phyloP scores from a whole-genome alignment of 2,888 invertebrate genomes.

The Holacanthella duospinosa region DNA sequence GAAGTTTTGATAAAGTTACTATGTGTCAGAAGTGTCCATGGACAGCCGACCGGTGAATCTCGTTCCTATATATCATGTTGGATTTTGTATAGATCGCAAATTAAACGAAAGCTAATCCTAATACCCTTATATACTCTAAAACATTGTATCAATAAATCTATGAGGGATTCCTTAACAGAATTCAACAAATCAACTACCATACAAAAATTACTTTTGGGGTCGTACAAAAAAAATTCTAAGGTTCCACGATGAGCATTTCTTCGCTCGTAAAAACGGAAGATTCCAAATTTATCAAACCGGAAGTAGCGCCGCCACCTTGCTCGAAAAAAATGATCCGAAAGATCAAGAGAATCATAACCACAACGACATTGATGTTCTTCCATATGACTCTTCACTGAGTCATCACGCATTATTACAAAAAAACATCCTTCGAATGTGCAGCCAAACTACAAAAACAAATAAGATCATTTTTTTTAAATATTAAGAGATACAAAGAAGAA shows the following conservation, averaged over 20 bases:
- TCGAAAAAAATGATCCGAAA: neutral
- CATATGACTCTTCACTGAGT: neutral
- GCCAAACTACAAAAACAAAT: neutral
- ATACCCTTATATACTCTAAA: neutral
- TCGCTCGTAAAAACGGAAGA: neutral
- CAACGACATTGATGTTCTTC: neutral
- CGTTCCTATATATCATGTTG: neutral
- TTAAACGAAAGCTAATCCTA: neutral
- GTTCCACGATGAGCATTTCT: neutral
- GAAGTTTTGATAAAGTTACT: neutral
- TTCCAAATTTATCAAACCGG: neutral
- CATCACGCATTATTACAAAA: neutral
- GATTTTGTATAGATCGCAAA: neutral
- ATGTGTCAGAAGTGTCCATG: neutral
- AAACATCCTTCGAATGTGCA: neutral
- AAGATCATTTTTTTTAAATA: neutral
- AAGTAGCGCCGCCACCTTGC: neutral
- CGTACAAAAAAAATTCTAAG: neutral
- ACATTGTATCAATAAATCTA: neutral
- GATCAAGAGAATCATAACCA: neutral
- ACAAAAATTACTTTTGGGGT: neutral
- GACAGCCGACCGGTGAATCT: neutral
- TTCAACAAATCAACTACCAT: neutral
- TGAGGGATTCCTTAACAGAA: neutral
- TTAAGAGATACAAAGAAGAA: too few species aligned